Conservation (phyloP, 2,888 invertebrate species). For the Clusia tigrina region DNA sequence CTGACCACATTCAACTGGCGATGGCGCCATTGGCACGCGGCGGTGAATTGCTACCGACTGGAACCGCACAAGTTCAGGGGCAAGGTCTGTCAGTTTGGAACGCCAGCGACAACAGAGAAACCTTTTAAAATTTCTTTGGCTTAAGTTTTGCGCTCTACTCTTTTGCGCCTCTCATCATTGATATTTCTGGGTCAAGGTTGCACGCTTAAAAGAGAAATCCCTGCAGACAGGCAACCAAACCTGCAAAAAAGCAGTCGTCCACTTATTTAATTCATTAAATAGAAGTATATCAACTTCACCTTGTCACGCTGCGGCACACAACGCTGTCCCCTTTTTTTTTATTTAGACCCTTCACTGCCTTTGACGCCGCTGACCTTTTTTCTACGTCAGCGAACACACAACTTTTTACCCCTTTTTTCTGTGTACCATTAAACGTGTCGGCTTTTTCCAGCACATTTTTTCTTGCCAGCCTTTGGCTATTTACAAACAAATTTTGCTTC, state of each 20-base stretch:
- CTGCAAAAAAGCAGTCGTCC: background rate
- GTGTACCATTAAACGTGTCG: background rate
- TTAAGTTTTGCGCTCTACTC: background rate
- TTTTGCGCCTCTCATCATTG: background rate
- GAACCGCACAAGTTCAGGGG: constrained; percentile 24
- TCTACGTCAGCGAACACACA: background rate
- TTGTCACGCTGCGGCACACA: no score
- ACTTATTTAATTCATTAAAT: background rate
- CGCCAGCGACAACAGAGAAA: background rate
- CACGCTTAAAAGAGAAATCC: background rate
- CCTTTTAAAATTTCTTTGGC: background rate
- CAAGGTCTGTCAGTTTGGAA: constrained; percentile 11
- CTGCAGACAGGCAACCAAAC: constrained; percentile 17
- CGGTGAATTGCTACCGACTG: background rate
- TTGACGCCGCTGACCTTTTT: background rate
- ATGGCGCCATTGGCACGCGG: background rate
- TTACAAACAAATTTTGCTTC: constrained; percentile 1
- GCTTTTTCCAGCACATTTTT: background rate
- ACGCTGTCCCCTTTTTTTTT: background rate
- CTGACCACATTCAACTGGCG: background rate
- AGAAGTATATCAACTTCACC: background rate
- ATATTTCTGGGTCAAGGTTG: constrained; percentile 25
- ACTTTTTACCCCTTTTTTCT: background rate
- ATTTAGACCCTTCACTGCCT: background rate
- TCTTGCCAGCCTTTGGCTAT: background rate